Conservation (phyloP, 1,140 invertebrate species). For the Dryas iulia region DNA sequence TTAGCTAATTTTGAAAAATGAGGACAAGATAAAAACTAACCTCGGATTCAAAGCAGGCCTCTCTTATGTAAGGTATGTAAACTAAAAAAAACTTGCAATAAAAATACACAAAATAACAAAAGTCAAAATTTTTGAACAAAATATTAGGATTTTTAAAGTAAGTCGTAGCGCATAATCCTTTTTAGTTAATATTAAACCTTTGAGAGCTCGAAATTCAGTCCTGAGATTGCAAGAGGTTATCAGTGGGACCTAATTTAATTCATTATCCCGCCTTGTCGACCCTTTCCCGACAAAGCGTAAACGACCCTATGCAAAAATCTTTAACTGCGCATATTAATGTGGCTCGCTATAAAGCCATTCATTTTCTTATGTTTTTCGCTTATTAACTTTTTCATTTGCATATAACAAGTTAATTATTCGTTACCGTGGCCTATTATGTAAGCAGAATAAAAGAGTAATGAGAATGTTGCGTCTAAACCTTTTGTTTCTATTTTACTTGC, state of each 20-base stretch:
- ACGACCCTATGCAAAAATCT: slow-evolving; percentile 56
- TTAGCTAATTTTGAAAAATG: too few species aligned
- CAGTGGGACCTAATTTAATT: slow-evolving; percentile 69
- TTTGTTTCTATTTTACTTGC: slow-evolving; percentile 22
- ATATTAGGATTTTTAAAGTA: neutral
- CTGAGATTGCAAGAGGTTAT: slow-evolving; percentile 66
- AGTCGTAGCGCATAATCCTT: slow-evolving; percentile 21
- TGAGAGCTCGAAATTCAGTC: slow-evolving; percentile 34
- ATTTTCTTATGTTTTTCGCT: slow-evolving; percentile 29
- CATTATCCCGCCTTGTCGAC: slow-evolving; percentile 59
- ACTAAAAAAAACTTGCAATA: neutral
- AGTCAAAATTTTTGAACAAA: neutral
- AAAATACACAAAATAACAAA: neutral
- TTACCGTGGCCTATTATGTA: slow-evolving; percentile 19
- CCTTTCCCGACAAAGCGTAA: slow-evolving; percentile 55
- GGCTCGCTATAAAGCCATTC: slow-evolving; percentile 6
- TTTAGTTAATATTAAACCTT: slow-evolving; percentile 39
- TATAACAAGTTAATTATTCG: slow-evolving; percentile 26
- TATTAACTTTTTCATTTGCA: slow-evolving; percentile 29
- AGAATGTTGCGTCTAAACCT: slow-evolving; percentile 24
- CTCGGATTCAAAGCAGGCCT: too few species aligned
- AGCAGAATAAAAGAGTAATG: slow-evolving; percentile 26
- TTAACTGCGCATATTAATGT: slow-evolving; percentile 34
- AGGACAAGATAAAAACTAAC: too few species aligned
- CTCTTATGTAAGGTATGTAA: too few species aligned